Conservation (phyloP, 2,797 vertebrate species). For the Onychomys torridus region DNA sequence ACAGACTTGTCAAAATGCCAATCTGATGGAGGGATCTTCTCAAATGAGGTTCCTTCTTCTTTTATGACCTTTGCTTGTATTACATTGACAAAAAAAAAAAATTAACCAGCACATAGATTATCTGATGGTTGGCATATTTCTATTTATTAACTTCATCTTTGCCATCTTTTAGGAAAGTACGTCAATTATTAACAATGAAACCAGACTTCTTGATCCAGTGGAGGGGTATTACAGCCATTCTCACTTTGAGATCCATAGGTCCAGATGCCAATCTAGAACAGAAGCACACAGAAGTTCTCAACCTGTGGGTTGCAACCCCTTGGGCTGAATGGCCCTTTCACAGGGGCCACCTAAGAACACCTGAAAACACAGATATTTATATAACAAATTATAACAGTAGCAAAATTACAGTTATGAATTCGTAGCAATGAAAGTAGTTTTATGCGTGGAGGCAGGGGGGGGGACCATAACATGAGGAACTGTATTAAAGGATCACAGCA, state of each 20-base stretch:
- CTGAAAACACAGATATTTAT: neutral
- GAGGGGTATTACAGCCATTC: neutral
- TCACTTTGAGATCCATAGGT: neutral
- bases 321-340: neutral
- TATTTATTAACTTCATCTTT: neutral
- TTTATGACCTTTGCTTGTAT: neutral
- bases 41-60: neutral
- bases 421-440: neutral
- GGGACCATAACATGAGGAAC: neutral
- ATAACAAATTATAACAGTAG: no score
- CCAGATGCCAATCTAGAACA: neutral
- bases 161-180: neutral
- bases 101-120: neutral
- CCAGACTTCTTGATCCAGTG: neutral
- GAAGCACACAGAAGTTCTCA: neutral
- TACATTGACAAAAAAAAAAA: neutral
- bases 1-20: neutral
- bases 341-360: neutral
- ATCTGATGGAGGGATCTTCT: neutral
- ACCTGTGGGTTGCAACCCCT: neutral
- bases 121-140: neutral
- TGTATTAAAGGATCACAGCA: neutral
- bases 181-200: neutral
- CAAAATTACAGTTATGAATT: neutral
- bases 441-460: no score